phyloP scores from a whole-genome alignment of 2,113 vertebrate genomes.

The Lipophrys pholis region DNA sequence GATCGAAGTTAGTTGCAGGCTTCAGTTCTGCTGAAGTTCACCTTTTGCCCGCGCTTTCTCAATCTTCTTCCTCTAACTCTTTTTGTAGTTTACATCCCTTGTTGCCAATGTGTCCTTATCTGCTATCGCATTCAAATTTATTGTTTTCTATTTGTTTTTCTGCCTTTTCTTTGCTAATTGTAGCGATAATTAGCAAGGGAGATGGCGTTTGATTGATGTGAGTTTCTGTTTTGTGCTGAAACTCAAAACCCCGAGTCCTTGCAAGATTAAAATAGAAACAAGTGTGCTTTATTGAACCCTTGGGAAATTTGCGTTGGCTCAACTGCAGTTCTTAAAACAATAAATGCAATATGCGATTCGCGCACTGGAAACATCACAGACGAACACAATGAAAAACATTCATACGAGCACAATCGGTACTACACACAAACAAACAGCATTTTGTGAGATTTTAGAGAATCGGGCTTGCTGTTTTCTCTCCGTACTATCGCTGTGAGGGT shows the following conservation, averaged over 20 bases:
- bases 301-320: background rate
- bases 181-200: background rate
- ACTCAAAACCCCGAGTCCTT: conserved; percentile 1
- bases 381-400: background rate
- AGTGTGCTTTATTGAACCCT: conserved; percentile 23
- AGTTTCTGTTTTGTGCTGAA: conserved; percentile 12
- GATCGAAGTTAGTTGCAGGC: background rate
- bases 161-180: background rate
- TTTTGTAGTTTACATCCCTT: background rate
- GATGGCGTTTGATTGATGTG: conserved; percentile 4
- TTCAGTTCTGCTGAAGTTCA: background rate
- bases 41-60: background rate
- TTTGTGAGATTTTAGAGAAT: background rate
- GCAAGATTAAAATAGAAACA: conserved; percentile 12
- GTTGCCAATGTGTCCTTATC: background rate
- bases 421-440: background rate
- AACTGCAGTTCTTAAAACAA: conserved; percentile 16
- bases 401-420: background rate
- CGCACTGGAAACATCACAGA: conserved; percentile 12
- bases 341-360: conserved; percentile 1
- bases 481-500: background rate
- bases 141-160: background rate
- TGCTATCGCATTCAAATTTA: background rate
- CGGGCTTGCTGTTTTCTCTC: background rate
- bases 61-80: background rate